Evolutionary conservation across 2,113 vertebrate species (phyloP), one percentile per base, ranked within the genome.

Genomic region (Crotalus viridis): DNA sequence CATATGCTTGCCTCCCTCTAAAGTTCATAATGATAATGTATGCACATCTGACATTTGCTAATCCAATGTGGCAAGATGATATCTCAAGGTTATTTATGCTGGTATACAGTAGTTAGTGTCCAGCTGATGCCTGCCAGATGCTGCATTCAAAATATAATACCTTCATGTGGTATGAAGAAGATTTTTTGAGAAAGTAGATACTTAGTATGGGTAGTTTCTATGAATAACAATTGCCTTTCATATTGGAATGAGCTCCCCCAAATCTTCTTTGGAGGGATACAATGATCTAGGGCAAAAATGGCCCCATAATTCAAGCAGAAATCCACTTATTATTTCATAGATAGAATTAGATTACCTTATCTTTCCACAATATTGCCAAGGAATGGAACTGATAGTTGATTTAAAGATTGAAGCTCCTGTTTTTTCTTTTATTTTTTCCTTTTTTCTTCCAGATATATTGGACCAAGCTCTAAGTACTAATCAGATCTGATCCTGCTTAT

Each of bases 351-450:
- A 17, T 74, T 74, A 74, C n/a, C n/a, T 74, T 74, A 74, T 15
- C 15, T 74, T 74, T 17, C 64, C 5, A 7, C 33, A 17, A 33
- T 74, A 74, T 8, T 74, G 33, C n/a, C 28, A 39, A 15, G 69
- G 69, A 74, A 74, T 74, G n/a, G 69, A 74, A 74, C 5, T 39
- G 69, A 39, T 33, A 39, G 69, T 74, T 74, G n/a, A 74, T 74
- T 2, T 4, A 74, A n/a, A 74, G 15, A 74, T 39, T 74, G 69
- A 74, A 74, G 15, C 6, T 39, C 17, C 51, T 9, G 19, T 26
- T 48, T 86, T 33, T n/a, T 0, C 0, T 13, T 59, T 57, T n/a
- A 4, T 24, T 26, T 48, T 86, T 33, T n/a, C 0, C 0, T 13
- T 61, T 57, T n/a, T 43, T 61, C 15, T 57, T 19, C 43, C 1